These are phyloP conservation scores for Sternarchorhynchus goeldii DNA, from an alignment of 2,797 vertebrate species.

Conservation along the genomic window DNA sequence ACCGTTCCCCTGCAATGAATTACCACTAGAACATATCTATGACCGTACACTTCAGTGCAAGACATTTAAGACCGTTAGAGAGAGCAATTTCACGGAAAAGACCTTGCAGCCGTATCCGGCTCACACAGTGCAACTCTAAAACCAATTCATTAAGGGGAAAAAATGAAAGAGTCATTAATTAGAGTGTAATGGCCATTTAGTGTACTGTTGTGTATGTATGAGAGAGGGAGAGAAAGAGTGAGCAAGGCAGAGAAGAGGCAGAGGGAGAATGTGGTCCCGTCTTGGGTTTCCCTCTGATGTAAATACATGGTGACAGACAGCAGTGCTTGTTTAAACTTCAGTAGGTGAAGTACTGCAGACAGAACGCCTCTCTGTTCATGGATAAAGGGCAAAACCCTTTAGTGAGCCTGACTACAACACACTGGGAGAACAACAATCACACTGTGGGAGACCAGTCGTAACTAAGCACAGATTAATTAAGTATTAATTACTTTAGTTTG, in stretches of 20 bases:
- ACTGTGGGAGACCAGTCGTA: neutral
- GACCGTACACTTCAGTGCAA: too few species aligned
- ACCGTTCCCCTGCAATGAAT: too few species aligned
- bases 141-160: constrained; percentile 5
- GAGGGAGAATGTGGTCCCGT: constrained; percentile 38
- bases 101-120: neutral
- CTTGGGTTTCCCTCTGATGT: constrained; percentile 68
- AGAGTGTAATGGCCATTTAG: too few species aligned
- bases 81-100: neutral
- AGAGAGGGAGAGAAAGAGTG: neutral
- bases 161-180: too few species aligned
- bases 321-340: constrained; percentile 70
- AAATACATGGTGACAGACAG: constrained; percentile 71
- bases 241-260: neutral
- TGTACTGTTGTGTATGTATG: neutral
- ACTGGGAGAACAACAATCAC: constrained; percentile 4
- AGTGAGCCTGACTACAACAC: constrained; percentile 23
- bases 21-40: too few species aligned
- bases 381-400: constrained; percentile 37
- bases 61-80: neutral
- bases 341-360: constrained; percentile 59
- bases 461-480: constrained; percentile 13
- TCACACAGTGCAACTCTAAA: constrained; percentile 14
- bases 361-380: constrained; percentile 36
- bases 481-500: neutral